phyloP scores from a whole-genome alignment of 2,888 invertebrate species.

The Agriotes lineatus region DNA sequence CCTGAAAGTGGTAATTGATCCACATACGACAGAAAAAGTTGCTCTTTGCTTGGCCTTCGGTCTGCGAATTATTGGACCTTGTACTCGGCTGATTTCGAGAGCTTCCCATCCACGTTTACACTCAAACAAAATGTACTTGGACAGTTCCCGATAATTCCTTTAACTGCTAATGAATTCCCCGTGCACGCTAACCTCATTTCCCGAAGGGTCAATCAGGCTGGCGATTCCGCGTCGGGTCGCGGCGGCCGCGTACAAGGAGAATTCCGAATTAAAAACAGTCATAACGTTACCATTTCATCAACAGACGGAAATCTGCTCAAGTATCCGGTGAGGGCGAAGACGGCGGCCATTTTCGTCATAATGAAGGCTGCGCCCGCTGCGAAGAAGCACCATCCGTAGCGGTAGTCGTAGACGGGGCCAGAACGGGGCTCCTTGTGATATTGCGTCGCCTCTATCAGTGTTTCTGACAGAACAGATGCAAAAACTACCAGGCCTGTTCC shows the following conservation, averaged over 20 bases:
- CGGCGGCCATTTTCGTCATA: constrained; percentile 71
- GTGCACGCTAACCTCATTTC: constrained; percentile 21
- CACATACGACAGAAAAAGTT: no score
- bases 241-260: neutral
- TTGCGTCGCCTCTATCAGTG: constrained; percentile 67
- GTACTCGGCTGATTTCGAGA: no score
- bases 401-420: constrained; percentile 63
- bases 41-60: no score
- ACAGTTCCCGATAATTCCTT: constrained; percentile 22
- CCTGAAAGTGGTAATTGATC: no score
- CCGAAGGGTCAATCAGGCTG: constrained; percentile 18
- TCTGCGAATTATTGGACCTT: no score
- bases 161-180: constrained; percentile 21
- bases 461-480: constrained; percentile 73
- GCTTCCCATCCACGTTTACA: neutral
- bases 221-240: neutral
- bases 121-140: neutral
- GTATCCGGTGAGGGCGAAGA: constrained; percentile 72
- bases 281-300: constrained; percentile 70
- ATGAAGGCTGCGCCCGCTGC: constrained; percentile 72
- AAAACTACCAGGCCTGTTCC: constrained; percentile 73
- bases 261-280: constrained; percentile 8
- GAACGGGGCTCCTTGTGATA: constrained; percentile 63
- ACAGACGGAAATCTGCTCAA: constrained; percentile 72
- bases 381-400: constrained; percentile 75